Base-by-base conservation (phyloP, 2,797 vertebrate species). In the Pseudocheirus occidentalis region DNA sequence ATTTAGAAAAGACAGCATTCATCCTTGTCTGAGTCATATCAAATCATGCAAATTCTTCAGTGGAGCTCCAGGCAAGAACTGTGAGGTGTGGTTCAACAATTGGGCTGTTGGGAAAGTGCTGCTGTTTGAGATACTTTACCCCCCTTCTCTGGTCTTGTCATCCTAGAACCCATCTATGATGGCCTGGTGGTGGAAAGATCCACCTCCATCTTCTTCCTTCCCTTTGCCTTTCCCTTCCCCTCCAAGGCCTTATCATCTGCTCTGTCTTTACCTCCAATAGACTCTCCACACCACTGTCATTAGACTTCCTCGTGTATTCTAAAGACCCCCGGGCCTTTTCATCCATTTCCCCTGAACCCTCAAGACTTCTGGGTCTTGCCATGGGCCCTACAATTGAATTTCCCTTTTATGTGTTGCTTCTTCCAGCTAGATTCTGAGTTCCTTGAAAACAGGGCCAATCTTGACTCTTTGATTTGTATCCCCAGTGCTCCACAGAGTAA, bases 1-100 rank as follows among this genome's bases (percentile, higher is more conserved):
- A 91, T 73, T 92, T 93, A 62, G 54, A 95, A 97, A 93, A 87
- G 73, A 87, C 40, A 87, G 12, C 9, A 46, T 87, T 87, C 18
- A 94, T 81, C 94, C 81, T 92, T 28, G 52, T 92, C 28, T 91
- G 81, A 94, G 62, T 9, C 58, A 62, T 1, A 56, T 54, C 95
- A 90, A 21, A 92, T 29, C 40, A 89, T 46, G 91, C 31, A 90
- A 95, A 9, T 27, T 87, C 40, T 87, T 87, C 87, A 95, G 16
- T 50, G 52, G 90, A 46, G 13, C 5, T 73, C 66, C 21, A 73
- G n/a, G 21, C 66, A 16, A n/a, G 40, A 46, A 31, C 24, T 21
- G 34, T 21, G n/a, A 73, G 14, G 4, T 16, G 34, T 66, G n/a
- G 40, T 81, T 81, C 73, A 46, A 81, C 9, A 46, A 81, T 7